A percentile compares a stretch with the other conserved stretches of the same genome.
Conservation (phyloP, 2,113 vertebrate species). For the Eretmochelys imbricata region DNA sequence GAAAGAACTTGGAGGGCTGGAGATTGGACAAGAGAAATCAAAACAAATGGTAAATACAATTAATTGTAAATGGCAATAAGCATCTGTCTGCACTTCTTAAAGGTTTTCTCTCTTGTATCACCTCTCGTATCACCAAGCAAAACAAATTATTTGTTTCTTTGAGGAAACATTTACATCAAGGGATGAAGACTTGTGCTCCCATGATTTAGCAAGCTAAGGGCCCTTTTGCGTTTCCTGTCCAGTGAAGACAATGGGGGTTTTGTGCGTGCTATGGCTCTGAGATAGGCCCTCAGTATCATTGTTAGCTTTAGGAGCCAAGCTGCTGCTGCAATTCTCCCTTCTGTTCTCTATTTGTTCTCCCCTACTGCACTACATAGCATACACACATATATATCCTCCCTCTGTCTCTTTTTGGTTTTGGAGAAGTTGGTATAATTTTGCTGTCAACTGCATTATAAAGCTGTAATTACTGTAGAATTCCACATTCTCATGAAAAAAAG, state of each 20-base stretch:
- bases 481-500: constrained; percentile 2
- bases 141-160: not conserved
- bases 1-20: constrained; percentile 10
- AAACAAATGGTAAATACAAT: constrained; percentile 49
- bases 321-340: not conserved
- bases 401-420: not conserved
- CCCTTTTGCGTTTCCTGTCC: not conserved
- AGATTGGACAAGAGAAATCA: constrained; percentile 30
- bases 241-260: not conserved
- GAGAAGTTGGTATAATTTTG: constrained; percentile 26
- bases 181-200: not conserved
- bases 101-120: not conserved
- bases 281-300: not conserved
- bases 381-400: not conserved
- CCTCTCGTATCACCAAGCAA: constrained; percentile 21
- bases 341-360: not conserved
- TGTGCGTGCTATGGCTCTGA: not conserved
- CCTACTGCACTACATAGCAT: not conserved
- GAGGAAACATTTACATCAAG: constrained; percentile 22
- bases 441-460: constrained; percentile 36
- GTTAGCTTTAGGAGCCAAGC: not conserved
- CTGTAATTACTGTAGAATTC: constrained; percentile 48
- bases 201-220: not conserved
- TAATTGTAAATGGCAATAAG: constrained; percentile 58
- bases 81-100: constrained; percentile 13